Percentiles rank a stretch among this genome's conserved stretches.
Evolutionary conservation across 2,888 invertebrate genomes (phyloP).

Genomic region (Coenonympha glycerion): DNA sequence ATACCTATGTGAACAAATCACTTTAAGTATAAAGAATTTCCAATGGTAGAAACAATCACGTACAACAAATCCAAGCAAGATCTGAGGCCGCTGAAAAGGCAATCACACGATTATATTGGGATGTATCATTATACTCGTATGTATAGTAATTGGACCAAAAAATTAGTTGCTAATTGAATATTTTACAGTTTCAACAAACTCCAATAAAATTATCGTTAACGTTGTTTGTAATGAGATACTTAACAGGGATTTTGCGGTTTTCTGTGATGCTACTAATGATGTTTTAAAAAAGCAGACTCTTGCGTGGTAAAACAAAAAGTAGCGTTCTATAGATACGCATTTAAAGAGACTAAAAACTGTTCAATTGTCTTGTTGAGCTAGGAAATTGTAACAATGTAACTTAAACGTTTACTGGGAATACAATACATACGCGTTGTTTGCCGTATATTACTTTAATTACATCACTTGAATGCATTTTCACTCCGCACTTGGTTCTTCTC

Average conservation of each 20-base stretch:
- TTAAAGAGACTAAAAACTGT: slow-evolving; percentile 53
- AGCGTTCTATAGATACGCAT: slow-evolving; percentile 55
- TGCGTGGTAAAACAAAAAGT: slow-evolving; percentile 37
- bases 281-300: slow-evolving; percentile 37
- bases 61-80: too few relatives aligned
- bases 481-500: slow-evolving; percentile 55
- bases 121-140: background rate
- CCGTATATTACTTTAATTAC: slow-evolving; percentile 69
- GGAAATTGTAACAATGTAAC: slow-evolving; percentile 65
- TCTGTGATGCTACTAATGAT: slow-evolving; percentile 41
- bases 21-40: too few relatives aligned
- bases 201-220: background rate
- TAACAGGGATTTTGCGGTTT: slow-evolving; percentile 59
- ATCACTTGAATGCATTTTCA: slow-evolving; percentile 65
- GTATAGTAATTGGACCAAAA: background rate
- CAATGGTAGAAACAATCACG: too few relatives aligned
- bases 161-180: background rate
- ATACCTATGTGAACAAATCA: too few relatives aligned
- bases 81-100: too few relatives aligned
- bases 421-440: slow-evolving; percentile 55
- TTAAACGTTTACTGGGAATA: slow-evolving; percentile 65
- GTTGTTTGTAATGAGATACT: slow-evolving; percentile 22
- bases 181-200: background rate
- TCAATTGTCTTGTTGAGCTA: slow-evolving; percentile 60
- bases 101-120: too few relatives aligned